Evolutionary conservation across 2,797 vertebrate species (phyloP), one percentile per base, ranked within the genome.

Genomic region (Philypnodon macrostomus): DNA sequence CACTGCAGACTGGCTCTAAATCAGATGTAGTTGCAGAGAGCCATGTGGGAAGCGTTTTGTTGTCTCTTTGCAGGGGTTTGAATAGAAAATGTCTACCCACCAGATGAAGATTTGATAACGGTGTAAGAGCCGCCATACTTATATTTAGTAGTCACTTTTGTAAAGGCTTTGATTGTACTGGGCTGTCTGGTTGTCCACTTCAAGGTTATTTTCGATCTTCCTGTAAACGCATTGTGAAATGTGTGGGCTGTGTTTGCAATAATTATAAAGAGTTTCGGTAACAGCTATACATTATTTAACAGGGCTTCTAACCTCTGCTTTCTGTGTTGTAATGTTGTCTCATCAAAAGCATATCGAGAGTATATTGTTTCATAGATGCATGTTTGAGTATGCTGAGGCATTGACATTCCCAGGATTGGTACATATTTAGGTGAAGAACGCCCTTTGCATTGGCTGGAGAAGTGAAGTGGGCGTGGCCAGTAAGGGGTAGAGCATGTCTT

Each of bases 201-300:
- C n/a, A n/a, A n/a, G n/a, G n/a, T n/a, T n/a, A n/a, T n/a, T 33
- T 19, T 16, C 19, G 31, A 4, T 47, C 34, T 47, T 63, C 30
- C n/a, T 21, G 24, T 4, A 33, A 53, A 18, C 21, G 16, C 15
- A 33, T 16, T 17, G 10, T 18, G 56, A n/a, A n/a, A 24, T 39
- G 14, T 9, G 17, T 54, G 41, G 52, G 33, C 9, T 31, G 51
- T 59, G 53, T 73, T 73, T 29, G 26, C 32, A 33, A 37, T 58
- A 54, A 65, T 59, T 57, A 17, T 36, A 70, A 29, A 62, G 52
- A 58, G 63, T 63, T 0, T 13, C 33, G 59, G 26, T 37, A 3
- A 12, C 13, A 18, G n/a, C n/a, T n/a, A n/a, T n/a, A n/a, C n/a
- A n/a, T n/a, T n/a, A n/a, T n/a, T n/a, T n/a, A n/a, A n/a, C n/a